These are phyloP conservation scores for Greenwoodochromis staneri DNA, from an alignment of 2,113 vertebrate species.

Conservation along the genomic window DNA sequence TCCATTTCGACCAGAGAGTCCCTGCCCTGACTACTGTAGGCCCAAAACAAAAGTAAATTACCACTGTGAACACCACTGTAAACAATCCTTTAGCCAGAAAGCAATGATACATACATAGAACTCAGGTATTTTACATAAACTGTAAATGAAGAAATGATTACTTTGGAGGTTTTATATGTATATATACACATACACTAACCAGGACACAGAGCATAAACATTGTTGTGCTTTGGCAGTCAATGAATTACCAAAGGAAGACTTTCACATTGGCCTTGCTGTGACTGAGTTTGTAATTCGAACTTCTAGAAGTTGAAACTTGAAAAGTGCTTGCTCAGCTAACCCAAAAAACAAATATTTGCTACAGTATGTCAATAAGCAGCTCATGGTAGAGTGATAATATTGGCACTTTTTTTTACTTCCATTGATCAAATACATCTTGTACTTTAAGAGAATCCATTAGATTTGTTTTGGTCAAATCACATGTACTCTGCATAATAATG, in stretches of 20 bases:
- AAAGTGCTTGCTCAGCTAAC: constrained; percentile 20
- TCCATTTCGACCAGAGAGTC: background rate
- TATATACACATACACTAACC: background rate
- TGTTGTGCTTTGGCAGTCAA: background rate
- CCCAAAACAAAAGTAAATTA: background rate
- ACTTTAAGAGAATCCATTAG: background rate
- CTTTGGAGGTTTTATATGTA: background rate
- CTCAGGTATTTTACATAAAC: background rate
- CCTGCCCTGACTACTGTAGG: background rate
- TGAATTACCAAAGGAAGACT: background rate
- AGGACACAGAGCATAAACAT: background rate
- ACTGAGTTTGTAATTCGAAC: background rate
- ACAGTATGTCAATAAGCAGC: background rate
- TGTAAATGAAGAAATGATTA: background rate
- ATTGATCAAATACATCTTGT: background rate
- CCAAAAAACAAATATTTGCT: background rate
- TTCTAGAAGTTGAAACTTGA: background rate
- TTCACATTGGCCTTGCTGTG: background rate
- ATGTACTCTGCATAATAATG: background rate
- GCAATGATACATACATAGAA: background rate
- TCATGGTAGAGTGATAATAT: background rate
- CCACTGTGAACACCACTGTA: background rate
- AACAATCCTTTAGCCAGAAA: background rate
- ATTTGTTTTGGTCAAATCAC: background rate
- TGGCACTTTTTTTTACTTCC: background rate